Percentiles rank a stretch among this genome's conserved stretches.
Conservation (phyloP, 2,888 invertebrate species). For the Cantharis rufa region DNA sequence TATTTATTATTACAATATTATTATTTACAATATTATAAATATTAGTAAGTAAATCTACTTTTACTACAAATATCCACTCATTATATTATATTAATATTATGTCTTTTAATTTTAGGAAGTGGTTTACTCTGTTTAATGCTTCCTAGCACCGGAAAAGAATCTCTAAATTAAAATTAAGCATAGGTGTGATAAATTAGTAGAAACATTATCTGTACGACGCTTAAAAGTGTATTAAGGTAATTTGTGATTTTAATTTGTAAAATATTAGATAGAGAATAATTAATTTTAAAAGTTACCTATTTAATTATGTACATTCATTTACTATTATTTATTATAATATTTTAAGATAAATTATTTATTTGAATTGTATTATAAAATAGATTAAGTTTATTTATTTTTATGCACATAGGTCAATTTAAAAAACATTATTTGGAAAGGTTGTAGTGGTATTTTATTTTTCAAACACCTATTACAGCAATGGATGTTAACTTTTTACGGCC, state of each 20-base stretch:
- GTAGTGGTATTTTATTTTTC: not conserved
- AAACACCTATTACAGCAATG: not conserved
- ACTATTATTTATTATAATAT: not conserved
- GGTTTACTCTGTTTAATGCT: constrained; percentile 74
- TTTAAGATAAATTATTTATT: not conserved
- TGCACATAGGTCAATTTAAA: not conserved
- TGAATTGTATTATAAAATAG: not conserved
- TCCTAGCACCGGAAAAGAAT: constrained; percentile 75
- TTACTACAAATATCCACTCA: too few relatives aligned
- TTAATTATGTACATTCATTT: not conserved
- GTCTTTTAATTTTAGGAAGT: constrained; percentile 61
- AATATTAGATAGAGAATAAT: not conserved
- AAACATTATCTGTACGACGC: not conserved
- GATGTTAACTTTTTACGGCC: too few relatives aligned
- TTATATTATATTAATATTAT: not conserved
- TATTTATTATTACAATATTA: too few relatives aligned
- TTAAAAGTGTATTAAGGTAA: not conserved
- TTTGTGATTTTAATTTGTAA: not conserved
- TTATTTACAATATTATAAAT: too few relatives aligned
- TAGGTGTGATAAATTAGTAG: not conserved
- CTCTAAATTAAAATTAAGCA: constrained; percentile 62
- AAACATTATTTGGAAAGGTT: not conserved
- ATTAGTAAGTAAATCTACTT: too few relatives aligned
- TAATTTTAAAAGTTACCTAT: not conserved
- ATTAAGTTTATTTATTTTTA: not conserved